Percentiles rank a stretch among this genome's conserved stretches.
Evolutionary conservation across 2,113 vertebrate species (phyloP).

Genomic region (Microtus richardsoni): DNA sequence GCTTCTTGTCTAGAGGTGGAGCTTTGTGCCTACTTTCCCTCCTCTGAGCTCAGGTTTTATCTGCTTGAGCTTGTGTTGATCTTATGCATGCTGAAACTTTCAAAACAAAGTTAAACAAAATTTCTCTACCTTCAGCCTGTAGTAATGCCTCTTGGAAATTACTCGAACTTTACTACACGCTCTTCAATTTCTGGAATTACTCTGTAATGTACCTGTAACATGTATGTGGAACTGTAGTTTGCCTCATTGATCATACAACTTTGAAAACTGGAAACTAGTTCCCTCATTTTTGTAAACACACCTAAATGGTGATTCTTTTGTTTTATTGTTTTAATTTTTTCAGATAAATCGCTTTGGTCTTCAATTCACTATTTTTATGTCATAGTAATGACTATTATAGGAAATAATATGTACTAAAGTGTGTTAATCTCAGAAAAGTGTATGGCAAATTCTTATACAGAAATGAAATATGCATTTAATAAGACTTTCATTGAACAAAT

Average conservation of each 20-base stretch:
- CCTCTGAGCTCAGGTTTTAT: not conserved
- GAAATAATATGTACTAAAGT: slow-evolving; percentile 27
- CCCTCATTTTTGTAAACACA: not conserved
- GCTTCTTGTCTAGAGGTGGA: not conserved
- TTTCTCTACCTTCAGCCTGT: not conserved
- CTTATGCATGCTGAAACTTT: no score
- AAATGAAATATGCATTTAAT: slow-evolving; percentile 70
- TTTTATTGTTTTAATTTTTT: not conserved
- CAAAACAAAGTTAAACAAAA: not conserved
- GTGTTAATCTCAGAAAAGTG: slow-evolving; percentile 25
- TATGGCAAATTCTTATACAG: not conserved
- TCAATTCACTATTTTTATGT: slow-evolving; percentile 31
- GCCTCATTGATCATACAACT: not conserved
- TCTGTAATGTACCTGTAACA: not conserved
- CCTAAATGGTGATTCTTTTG: not conserved
- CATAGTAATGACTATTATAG: not conserved
- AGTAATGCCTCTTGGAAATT: not conserved
- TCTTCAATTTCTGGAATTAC: no score
- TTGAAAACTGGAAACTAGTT: slow-evolving; percentile 19
- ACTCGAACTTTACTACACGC: accelerated
- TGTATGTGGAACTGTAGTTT: not conserved
- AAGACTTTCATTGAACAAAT: slow-evolving; percentile 60
- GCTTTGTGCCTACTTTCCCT: not conserved
- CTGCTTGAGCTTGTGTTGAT: not conserved
- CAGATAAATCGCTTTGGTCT: not conserved